These are phyloP conservation scores for Campoletis raptor DNA, from an alignment of 2,888 invertebrate species.

Conservation along the genomic window DNA sequence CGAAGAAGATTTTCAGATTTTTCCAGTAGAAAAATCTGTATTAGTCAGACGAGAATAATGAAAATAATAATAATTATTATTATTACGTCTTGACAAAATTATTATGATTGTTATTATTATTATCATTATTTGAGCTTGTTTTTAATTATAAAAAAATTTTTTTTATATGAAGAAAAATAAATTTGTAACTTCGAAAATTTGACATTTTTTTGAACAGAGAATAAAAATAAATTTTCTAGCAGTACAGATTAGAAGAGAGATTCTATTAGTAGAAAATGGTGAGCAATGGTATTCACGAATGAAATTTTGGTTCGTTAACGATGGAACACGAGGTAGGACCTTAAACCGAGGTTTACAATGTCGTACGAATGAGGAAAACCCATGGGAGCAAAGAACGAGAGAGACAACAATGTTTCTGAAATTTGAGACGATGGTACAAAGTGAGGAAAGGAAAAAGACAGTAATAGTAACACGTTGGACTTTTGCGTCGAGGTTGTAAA, in stretches of 20 bases:
- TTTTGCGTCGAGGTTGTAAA: slow-evolving; percentile 59
- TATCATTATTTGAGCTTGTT: neutral
- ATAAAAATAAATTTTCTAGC: neutral
- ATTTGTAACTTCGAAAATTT: neutral
- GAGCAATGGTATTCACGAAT: neutral
- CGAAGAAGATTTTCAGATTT: neutral
- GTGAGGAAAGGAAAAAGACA: slow-evolving; percentile 35
- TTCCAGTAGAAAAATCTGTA: slow-evolving; percentile 3
- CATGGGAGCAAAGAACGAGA: slow-evolving; percentile 21
- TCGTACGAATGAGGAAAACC: slow-evolving; percentile 45
- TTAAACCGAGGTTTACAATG: slow-evolving; percentile 56
- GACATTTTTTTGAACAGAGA: neutral
- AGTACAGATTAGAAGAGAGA: neutral
- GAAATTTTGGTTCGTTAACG: slow-evolving; percentile 52
- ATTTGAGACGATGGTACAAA: slow-evolving; percentile 26
- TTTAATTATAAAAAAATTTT: neutral
- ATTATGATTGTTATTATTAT: neutral
- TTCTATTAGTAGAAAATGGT: slow-evolving; percentile 19
- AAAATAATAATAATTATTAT: neutral
- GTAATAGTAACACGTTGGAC: slow-evolving; percentile 45
- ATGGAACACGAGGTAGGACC: slow-evolving; percentile 28
- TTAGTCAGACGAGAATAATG: slow-evolving; percentile 4
- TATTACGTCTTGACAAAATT: neutral
- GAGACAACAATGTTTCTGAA: slow-evolving; percentile 20
- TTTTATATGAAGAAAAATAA: neutral